Evolutionary conservation across 2,888 invertebrate genomes (phyloP).

Genomic region (Rhagophthalmus giganteus): DNA sequence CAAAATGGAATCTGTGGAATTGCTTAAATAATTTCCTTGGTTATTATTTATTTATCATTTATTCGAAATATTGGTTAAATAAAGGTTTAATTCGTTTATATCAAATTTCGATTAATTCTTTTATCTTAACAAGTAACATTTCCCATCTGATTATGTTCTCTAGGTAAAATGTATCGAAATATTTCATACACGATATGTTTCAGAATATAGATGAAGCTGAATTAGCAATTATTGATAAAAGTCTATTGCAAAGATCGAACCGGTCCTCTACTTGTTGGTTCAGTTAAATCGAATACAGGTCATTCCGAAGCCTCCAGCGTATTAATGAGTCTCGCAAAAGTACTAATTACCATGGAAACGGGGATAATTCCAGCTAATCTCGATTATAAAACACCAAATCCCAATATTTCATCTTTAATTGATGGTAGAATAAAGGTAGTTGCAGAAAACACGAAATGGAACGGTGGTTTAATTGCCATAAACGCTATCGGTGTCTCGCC

Average conservation of each 20-base stretch:
- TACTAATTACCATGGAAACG: conserved; percentile 88
- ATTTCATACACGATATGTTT: no score
- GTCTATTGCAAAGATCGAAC: conserved; percentile 82
- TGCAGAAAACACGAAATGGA: conserved; percentile 77
- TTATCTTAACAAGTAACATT: no score
- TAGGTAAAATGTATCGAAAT: no score
- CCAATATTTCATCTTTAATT: conserved; percentile 80
- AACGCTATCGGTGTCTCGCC: conserved; percentile 99
- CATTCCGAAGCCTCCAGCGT: conserved; percentile 93
- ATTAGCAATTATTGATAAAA: conserved; percentile 86
- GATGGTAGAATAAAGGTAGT: conserved; percentile 83
- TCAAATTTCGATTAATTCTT: no score
- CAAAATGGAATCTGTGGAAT: no score
- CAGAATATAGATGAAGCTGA: conserved; percentile 66
- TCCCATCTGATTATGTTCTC: no score
- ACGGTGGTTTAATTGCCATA: conserved; percentile 84
- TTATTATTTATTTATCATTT: neutral
- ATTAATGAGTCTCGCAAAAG: conserved; percentile 85
- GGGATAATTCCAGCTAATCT: conserved; percentile 88
- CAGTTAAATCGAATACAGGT: conserved; percentile 97
- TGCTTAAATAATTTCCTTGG: neutral
- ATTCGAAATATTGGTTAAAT: no score
- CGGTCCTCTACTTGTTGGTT: conserved; percentile 84
- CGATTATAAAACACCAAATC: conserved; percentile 85
- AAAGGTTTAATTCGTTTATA: no score